These are phyloP conservation scores for Itoplectis maculator DNA, from an alignment of 2,888 invertebrate genomes.

Conservation along the genomic window DNA sequence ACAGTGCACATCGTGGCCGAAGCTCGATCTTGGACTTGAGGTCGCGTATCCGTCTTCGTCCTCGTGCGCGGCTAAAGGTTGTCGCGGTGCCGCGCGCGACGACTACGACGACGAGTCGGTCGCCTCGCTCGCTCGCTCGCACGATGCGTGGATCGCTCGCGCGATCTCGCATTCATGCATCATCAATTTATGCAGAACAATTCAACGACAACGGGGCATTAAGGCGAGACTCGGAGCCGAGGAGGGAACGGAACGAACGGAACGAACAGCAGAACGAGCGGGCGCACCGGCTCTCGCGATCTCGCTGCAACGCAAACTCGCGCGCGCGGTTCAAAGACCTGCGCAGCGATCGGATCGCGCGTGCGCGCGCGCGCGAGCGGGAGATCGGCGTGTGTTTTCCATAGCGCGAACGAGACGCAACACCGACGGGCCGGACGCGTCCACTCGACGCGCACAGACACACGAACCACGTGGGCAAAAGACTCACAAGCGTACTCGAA, in stretches of 20 bases:
- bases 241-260: conserved; percentile 2
- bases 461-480: conserved; percentile 11
- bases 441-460: neutral
- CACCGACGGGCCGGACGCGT: neutral
- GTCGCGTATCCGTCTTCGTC: conserved; percentile 74
- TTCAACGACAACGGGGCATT: conserved; percentile 84
- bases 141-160: conserved; percentile 65
- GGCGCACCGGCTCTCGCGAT: conserved; percentile 59
- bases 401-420: neutral
- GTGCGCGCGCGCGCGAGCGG: conserved; percentile 44
- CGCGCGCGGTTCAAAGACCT: conserved; percentile 79
- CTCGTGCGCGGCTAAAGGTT: conserved; percentile 61
- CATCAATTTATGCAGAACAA: conserved; percentile 85
- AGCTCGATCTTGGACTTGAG: conserved; percentile 48
- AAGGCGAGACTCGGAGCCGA: conserved; percentile 72
- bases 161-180: conserved; percentile 79
- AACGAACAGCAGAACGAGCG: too few species aligned
- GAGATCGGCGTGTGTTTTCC: conserved; percentile 19
- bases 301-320: conserved; percentile 45
- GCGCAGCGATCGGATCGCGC: conserved; percentile 44
- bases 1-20: conserved; percentile 33
- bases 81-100: conserved; percentile 26
- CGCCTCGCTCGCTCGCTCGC: conserved; percentile 68
- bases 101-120: conserved; percentile 79
- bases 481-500: too few species aligned